Base-by-base conservation (phyloP, 2,888 invertebrate species). In the Cotesia congregata region DNA sequence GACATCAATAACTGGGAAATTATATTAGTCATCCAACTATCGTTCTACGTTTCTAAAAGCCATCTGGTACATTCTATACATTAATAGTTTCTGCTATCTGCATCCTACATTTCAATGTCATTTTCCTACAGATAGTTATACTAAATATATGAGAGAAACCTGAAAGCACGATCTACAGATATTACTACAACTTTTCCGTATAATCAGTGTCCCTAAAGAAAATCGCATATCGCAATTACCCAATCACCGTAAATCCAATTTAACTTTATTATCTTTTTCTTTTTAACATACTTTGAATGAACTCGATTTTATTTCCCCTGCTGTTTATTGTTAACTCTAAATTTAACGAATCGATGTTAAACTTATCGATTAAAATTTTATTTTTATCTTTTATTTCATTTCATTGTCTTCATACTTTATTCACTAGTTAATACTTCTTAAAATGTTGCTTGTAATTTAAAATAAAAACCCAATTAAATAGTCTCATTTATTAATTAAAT, bases 1-100 rank as follows among this genome's bases (percentile, higher is more conserved):
- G 78, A 75, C 77, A 72, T 76, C 80, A 76, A 80, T 78, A 78
- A 80, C 78, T 80, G 74, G 77, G 74, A 74, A 77, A 80, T 80
- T 73, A 77, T 78, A 80, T 80, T 78, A 77, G 67, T n/a, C 76
- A 77, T 78, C 73, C 67, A 41, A 76, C 75, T 77, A 77, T 68
- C 67, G 72, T 70, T 59, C 6, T 70, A 59, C 71, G 41, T 72
- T 9, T 50, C 71, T 67, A 50, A 67, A 40, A 76, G 60, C 64
- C 72, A 72, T 64, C 40, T 72, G 9, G 40, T 38, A 71, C 71
- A 20, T 41, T 6, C n/a, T 50, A 20, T 64, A 9, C 20, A 64
- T 64, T 64, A 20, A 62, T 15, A 20, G 4, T 64, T 30, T 30
- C 30, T 30, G 9, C n/a, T 20, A 20, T 15, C 20, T 17, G 12